These are phyloP conservation scores for Caranx ignobilis DNA, from an alignment of 2,113 vertebrate species.

Conservation along the genomic window DNA sequence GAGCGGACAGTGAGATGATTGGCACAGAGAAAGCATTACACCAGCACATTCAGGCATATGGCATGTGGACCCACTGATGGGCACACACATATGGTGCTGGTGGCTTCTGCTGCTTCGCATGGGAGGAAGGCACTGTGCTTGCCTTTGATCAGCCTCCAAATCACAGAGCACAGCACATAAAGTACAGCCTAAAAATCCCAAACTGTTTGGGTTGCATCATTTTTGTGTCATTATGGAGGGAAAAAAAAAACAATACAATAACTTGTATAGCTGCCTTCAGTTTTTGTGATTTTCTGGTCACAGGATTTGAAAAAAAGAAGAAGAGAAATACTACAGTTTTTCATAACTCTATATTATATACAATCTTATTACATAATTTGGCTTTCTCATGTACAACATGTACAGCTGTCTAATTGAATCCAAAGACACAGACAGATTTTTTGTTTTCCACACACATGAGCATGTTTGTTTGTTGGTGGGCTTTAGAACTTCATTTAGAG, in stretches of 20 bases:
- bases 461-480: no score
- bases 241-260: neutral
- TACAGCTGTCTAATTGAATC: no score
- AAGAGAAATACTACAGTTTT: no score
- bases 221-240: conserved; percentile 34
- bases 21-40: conserved; percentile 79
- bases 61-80: conserved; percentile 82
- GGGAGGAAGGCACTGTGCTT: conserved; percentile 67
- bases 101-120: conserved; percentile 75
- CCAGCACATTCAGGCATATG: conserved; percentile 84
- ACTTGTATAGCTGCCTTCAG: neutral
- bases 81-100: conserved; percentile 82
- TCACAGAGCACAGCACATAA: conserved; percentile 68
- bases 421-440: no score
- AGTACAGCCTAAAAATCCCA: conserved; percentile 57
- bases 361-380: no score
- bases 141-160: conserved; percentile 80
- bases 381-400: no score
- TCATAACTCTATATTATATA: no score
- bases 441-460: no score
- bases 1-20: conserved; percentile 70
- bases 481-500: no score
- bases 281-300: neutral
- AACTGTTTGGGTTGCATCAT: conserved; percentile 58
- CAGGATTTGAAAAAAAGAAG: no score